phyloP scores from a whole-genome alignment of 2,113 vertebrate species.

The Muntiacus muntjak region DNA sequence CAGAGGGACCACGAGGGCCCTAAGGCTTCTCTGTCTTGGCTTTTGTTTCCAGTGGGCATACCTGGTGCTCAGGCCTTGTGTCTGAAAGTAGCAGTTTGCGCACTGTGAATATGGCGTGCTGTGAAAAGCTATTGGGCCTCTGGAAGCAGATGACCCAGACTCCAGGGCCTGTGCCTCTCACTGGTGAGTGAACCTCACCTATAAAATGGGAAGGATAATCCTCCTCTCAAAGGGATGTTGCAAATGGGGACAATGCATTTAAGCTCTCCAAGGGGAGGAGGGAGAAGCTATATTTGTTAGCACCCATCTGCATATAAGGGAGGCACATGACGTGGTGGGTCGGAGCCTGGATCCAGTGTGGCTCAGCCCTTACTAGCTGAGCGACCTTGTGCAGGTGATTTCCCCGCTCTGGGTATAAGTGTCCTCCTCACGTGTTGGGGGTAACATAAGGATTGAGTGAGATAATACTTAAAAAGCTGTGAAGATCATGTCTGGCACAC shows the following conservation, averaged over 20 bases:
- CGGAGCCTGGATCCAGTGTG: neutral
- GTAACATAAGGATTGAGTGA: neutral
- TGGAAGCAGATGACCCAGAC: neutral
- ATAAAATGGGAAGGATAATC: neutral
- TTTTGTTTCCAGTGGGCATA: neutral
- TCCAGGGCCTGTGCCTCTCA: neutral
- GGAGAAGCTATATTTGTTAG: neutral
- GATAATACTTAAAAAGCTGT: neutral
- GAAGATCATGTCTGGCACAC: neutral
- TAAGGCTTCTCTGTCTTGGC: neutral
- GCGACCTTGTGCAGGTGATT: neutral
- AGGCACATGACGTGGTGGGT: rapidly evolving
- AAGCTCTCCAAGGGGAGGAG: neutral
- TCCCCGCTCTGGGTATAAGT: neutral
- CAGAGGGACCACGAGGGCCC: neutral
- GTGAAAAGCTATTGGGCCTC: neutral
- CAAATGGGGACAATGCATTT: neutral
- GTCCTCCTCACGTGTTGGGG: neutral
- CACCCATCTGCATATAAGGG: neutral
- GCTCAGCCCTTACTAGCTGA: neutral
- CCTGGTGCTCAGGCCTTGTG: neutral
- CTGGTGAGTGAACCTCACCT: neutral
- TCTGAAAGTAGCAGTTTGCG: neutral
- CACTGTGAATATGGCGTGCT: neutral
- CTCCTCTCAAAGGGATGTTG: neutral